Evolutionary conservation across 2,113 vertebrate species (phyloP).

Genomic region (Stercorarius parasiticus): DNA sequence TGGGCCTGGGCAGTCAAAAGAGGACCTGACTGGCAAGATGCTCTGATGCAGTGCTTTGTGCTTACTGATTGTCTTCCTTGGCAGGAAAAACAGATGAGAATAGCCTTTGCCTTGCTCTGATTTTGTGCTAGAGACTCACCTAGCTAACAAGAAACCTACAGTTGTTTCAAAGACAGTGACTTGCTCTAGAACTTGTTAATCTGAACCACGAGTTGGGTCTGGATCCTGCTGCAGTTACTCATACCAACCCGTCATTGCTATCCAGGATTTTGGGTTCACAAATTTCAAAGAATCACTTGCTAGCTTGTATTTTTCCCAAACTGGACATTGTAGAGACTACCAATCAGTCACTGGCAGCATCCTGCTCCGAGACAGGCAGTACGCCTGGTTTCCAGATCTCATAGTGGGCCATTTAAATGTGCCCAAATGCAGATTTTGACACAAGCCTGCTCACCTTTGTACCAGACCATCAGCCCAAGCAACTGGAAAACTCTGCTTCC

Average conservation of each 20-base stretch:
- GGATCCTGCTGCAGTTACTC: not conserved
- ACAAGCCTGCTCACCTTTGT: not conserved
- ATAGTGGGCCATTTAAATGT: not conserved
- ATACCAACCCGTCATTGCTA: not conserved
- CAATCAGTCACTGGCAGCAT: not conserved
- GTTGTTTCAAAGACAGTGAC: not conserved
- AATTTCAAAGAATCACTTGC: not conserved
- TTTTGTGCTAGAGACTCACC: not conserved
- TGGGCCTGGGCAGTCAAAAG: not conserved
- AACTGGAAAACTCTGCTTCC: not conserved
- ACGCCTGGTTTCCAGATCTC: not conserved
- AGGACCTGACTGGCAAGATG: not conserved
- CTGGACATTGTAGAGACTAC: not conserved
- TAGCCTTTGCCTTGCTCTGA: not conserved
- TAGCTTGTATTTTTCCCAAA: not conserved
- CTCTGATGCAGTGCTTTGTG: constrained; percentile 8
- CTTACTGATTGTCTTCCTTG: not conserved
- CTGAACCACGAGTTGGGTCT: not conserved
- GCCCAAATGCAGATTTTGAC: not conserved
- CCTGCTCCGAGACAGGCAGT: not conserved
- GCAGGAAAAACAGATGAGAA: not conserved
- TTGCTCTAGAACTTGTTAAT: not conserved
- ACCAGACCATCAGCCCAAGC: not conserved
- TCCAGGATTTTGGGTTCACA: not conserved
- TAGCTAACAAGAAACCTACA: not conserved